Percentiles rank a stretch among this genome's conserved stretches.
Evolutionary conservation across 2,888 invertebrate species (phyloP).

Genomic region (Eudemis profundana): DNA sequence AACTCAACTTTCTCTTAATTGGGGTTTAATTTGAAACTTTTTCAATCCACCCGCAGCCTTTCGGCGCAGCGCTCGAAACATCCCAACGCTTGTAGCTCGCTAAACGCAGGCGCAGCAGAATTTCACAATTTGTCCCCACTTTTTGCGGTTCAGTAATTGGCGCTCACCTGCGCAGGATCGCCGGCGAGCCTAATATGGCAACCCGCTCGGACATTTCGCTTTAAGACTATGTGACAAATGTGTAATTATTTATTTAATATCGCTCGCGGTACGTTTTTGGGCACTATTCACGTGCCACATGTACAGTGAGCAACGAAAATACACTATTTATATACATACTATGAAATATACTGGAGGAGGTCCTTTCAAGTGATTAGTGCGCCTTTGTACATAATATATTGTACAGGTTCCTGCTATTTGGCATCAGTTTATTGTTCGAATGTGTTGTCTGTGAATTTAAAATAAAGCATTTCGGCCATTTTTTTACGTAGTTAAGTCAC

Average conservation of each 20-base stretch:
- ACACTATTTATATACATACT: slow-evolving; percentile 48
- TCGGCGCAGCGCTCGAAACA: slow-evolving; percentile 47
- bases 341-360: too few species aligned
- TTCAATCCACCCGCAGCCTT: slow-evolving; percentile 39
- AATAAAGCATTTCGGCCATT: too few species aligned
- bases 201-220: slow-evolving; percentile 71
- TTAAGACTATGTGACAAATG: slow-evolving; percentile 84
- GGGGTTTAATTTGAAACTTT: slow-evolving; percentile 9
- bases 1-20: slow-evolving; percentile 10
- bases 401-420: too few species aligned
- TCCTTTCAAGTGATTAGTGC: too few species aligned
- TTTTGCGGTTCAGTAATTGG: slow-evolving; percentile 82
- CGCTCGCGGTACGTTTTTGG: slow-evolving; percentile 73
- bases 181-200: slow-evolving; percentile 76
- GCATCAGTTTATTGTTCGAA: too few species aligned
- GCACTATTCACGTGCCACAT: slow-evolving; percentile 77
- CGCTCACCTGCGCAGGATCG: slow-evolving; percentile 69
- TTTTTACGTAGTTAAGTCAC: too few species aligned
- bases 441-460: too few species aligned
- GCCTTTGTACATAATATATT: too few species aligned
- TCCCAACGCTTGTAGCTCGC: slow-evolving; percentile 49
- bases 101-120: slow-evolving; percentile 66
- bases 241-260: slow-evolving; percentile 85
- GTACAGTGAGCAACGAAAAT: slow-evolving; percentile 52
- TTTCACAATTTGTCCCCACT: slow-evolving; percentile 84